Evolutionary conservation across 1,140 invertebrate genomes (phyloP), one percentile per base, ranked within the genome.

Genomic region (Drosophila prosaltans): DNA sequence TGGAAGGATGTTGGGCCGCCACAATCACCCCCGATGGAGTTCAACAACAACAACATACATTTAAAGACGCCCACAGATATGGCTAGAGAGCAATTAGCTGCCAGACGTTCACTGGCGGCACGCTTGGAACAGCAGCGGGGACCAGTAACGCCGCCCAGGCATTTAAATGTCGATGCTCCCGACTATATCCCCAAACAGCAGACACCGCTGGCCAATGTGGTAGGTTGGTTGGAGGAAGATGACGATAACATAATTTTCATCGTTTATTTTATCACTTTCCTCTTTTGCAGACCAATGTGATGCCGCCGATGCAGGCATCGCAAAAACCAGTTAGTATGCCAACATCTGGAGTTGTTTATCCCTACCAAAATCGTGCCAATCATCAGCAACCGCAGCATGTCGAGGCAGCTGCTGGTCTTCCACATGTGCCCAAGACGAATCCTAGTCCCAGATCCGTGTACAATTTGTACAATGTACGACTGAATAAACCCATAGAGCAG

Each of bases 51-150:
- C 28, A 74, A 41, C 39, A 63, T 67, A 16, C 57, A 68, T 3
- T 39, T 61, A 1, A 86, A 82, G 58, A 74, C 88, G n/a, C 72
- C 82, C 16, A 91, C 69, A 21, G 82, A 90, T 5, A 45, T 91
- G 21, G 80, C 81, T 1, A 72, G 83, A 0, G 88, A 91, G 30
- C 89, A 91, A 63, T 51, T 91, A 9, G 80, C 78, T 9, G 75
- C 74, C 3, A 79, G 81, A 2, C 70, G 73, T 11, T 90, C 90
- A 9, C 51, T 90, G 4, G 51, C 90, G 8, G 80, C 90, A 28
- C 83, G 90, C 48, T 64, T 91, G 3, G 88, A 91, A 30, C 76
- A 84, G 62, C 81, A 82, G 32, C 90, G 91, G 3, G 32, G 74
- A 0, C 59, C 63, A 24, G 43, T 74, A n/a, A 69, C 76, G 24